These are phyloP conservation scores for Melanaphis sacchari DNA, from an alignment of 1,140 invertebrate species.

Conservation along the genomic window DNA sequence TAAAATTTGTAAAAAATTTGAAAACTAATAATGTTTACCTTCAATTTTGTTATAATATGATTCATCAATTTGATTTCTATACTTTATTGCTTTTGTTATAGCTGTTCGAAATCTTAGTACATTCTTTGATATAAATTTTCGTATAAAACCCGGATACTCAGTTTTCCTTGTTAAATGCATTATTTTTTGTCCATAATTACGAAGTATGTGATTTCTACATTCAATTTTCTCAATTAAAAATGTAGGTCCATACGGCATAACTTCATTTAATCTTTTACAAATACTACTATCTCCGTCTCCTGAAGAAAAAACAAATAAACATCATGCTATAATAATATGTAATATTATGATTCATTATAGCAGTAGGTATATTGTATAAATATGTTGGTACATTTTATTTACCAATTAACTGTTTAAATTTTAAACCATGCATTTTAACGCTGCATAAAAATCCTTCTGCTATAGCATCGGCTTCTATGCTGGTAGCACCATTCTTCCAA, in stretches of 20 bases:
- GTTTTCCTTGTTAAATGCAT: no score
- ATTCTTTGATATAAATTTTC: conserved; percentile 2
- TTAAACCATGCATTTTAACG: conserved; percentile 60
- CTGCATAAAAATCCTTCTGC: conserved; percentile 61
- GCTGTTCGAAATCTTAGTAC: neutral
- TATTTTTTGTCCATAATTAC: neutral
- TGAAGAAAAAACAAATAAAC: neutral
- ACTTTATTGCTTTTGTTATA: conserved; percentile 13
- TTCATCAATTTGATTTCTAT: neutral
- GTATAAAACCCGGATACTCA: neutral
- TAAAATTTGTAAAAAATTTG: neutral
- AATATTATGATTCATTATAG: no score
- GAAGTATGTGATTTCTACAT: conserved; percentile 8
- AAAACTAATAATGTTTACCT: neutral
- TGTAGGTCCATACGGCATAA: conserved; percentile 3
- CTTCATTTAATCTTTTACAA: neutral
- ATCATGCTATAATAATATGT: no score
- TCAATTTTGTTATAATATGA: conserved; percentile 7
- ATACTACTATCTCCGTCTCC: conserved; percentile 36
- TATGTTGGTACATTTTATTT: neutral
- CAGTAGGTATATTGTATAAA: no score
- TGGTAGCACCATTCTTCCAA: conserved; percentile 60
- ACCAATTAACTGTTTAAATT: neutral
- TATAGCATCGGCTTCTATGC: conserved; percentile 62
- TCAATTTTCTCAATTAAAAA: conserved; percentile 33